Evolutionary conservation across 1,140 invertebrate genomes (phyloP).

Genomic region (Euwallacea fornicatus): DNA sequence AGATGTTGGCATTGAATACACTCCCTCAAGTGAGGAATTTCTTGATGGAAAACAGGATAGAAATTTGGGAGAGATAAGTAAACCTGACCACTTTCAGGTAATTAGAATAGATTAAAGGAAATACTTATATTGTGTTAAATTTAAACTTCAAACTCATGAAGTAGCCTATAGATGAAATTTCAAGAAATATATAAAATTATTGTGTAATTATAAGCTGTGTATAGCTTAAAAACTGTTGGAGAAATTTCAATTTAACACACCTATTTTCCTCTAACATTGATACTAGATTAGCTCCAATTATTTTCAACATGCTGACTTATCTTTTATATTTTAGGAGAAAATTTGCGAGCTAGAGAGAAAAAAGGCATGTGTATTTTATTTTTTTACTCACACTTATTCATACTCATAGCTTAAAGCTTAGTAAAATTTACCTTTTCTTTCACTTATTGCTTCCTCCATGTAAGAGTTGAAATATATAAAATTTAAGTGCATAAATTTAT

Average conservation of each 20-base stretch:
- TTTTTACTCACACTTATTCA: slow-evolving; percentile 19
- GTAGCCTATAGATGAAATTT: too few relatives aligned
- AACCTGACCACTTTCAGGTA: neutral
- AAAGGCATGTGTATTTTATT: slow-evolving; percentile 63
- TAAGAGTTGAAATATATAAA: too few relatives aligned
- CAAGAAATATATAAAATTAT: too few relatives aligned
- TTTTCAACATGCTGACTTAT: neutral
- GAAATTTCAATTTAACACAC: too few relatives aligned
- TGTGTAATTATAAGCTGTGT: too few relatives aligned
- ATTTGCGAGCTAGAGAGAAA: slow-evolving; percentile 62
- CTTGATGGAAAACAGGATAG: too few relatives aligned
- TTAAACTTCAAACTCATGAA: too few relatives aligned
- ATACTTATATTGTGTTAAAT: too few relatives aligned
- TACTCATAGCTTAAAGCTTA: slow-evolving; percentile 10
- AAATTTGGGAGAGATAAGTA: neutral
- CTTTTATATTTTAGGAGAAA: slow-evolving; percentile 61
- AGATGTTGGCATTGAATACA: slow-evolving; percentile 42
- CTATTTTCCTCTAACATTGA: too few relatives aligned
- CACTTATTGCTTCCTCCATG: too few relatives aligned
- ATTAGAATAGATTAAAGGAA: neutral
- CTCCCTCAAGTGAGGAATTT: neutral
- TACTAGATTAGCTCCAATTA: neutral
- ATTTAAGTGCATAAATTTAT: slow-evolving; percentile 2
- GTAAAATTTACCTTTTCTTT: too few relatives aligned
- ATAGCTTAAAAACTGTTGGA: too few relatives aligned